phyloP scores from a whole-genome alignment of 2,797 vertebrate genomes.

The Chaetodon trifasciatus region DNA sequence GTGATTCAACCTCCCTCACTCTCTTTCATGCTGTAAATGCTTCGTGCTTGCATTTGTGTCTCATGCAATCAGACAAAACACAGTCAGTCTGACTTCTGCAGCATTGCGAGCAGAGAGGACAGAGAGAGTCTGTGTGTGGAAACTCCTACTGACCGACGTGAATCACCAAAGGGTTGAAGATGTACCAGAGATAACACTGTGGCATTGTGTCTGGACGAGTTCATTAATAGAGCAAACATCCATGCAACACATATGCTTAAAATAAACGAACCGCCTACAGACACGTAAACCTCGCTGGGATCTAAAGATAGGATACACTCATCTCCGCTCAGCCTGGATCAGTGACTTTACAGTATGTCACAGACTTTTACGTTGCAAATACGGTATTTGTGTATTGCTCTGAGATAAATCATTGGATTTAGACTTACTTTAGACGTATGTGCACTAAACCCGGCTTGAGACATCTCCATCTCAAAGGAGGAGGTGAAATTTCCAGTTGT shows the following conservation, averaged over 20 bases:
- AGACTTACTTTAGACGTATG: constrained; percentile 91
- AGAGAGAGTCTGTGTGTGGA: constrained; percentile 50
- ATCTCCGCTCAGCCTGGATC: background rate
- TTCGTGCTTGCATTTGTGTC: constrained; percentile 29
- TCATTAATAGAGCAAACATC: constrained; percentile 35
- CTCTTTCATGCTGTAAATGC: background rate
- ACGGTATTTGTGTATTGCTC: constrained; percentile 13
- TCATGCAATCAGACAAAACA: constrained; percentile 40
- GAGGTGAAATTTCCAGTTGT: constrained; percentile 91
- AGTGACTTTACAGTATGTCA: background rate
- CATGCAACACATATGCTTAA: background rate
- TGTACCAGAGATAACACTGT: constrained; percentile 38
- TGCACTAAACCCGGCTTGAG: constrained; percentile 95
- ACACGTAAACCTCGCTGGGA: constrained; percentile 1
- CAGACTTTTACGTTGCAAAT: background rate
- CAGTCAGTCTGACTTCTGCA: constrained; percentile 14
- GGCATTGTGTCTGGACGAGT: constrained; percentile 16
- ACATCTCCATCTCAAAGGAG: constrained; percentile 98
- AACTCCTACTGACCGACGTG: constrained; percentile 28
- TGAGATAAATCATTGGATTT: constrained; percentile 10
- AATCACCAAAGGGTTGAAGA: constrained; percentile 58
- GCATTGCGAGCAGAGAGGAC: constrained; percentile 13
- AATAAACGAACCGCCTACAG: constrained; percentile 11
- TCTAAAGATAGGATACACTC: constrained; percentile 1
- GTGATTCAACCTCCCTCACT: constrained; percentile 43